Percentiles rank a stretch among this genome's conserved stretches.
Evolutionary conservation across 2,113 vertebrate species (phyloP).

Genomic region (Malurus melanocephalus): DNA sequence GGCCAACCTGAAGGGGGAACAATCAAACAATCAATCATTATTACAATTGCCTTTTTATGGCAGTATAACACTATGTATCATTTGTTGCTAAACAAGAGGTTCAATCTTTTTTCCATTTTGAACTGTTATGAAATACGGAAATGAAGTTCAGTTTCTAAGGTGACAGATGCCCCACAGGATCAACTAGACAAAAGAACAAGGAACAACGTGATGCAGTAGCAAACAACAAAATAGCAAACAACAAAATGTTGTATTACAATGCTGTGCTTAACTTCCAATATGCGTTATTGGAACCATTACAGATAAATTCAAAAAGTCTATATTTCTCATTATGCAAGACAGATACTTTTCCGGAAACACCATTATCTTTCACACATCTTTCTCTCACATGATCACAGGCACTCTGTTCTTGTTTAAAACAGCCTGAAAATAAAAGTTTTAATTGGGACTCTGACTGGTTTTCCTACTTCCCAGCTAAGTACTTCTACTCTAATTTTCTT

Average conservation of each 20-base stretch:
- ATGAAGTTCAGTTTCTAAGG: neutral
- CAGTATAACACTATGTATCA: neutral
- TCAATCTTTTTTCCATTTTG: neutral
- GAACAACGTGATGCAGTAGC: neutral
- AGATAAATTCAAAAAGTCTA: neutral
- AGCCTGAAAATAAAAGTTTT: neutral
- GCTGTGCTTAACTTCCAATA: neutral
- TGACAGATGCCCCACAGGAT: neutral
- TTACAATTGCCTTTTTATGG: neutral
- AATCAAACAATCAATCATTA: neutral
- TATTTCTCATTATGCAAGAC: neutral
- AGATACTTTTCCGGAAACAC: neutral
- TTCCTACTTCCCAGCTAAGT: neutral
- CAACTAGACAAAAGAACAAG: neutral
- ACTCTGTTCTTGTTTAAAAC: neutral
- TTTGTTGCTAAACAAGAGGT: neutral
- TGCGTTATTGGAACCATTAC: neutral
- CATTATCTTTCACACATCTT: neutral
- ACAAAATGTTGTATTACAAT: neutral
- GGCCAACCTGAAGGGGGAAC: conserved; percentile 81
- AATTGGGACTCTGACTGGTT: neutral
- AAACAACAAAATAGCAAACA: no score
- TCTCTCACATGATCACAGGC: neutral
- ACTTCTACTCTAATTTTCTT: neutral
- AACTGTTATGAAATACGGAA: neutral